These are phyloP conservation scores for Malurus elegans DNA, from an alignment of 2,113 vertebrate species.

Conservation along the genomic window DNA sequence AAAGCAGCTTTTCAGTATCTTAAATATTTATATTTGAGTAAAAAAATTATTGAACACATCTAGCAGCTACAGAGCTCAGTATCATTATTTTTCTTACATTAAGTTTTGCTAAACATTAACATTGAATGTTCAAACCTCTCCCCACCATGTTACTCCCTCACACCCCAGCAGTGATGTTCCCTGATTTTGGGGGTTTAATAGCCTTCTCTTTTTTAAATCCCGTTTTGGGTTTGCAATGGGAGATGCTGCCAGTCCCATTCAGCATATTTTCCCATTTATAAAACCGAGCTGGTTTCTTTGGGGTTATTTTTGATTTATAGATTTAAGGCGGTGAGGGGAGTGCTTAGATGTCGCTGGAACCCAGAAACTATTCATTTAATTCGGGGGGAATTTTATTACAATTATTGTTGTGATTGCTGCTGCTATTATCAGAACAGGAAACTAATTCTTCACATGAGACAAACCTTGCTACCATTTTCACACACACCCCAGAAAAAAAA, in stretches of 20 bases:
- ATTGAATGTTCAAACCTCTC: neutral
- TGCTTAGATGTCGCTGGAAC: neutral
- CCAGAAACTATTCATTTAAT: neutral
- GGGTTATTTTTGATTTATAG: neutral
- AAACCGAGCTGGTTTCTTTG: neutral
- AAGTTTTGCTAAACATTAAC: neutral
- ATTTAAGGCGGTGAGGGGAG: neutral
- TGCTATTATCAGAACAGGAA: slow-evolving; percentile 39
- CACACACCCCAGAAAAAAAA: neutral
- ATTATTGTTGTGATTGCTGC: neutral
- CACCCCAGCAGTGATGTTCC: neutral
- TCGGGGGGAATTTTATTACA: neutral
- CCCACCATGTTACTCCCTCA: neutral
- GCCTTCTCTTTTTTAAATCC: neutral
- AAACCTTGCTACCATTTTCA: slow-evolving; percentile 52
- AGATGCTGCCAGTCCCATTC: neutral
- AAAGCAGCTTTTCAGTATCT: slow-evolving; percentile 38
- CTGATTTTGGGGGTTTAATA: neutral
- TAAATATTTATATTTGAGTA: slow-evolving; percentile 59
- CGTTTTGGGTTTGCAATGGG: neutral
- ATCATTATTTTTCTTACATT: slow-evolving; percentile 24
- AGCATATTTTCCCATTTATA: slow-evolving; percentile 23
- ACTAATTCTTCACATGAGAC: slow-evolving; percentile 50
- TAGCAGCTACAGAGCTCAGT: neutral
- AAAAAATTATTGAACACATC: neutral